These are phyloP conservation scores for Pammene aurita DNA, from an alignment of 2,888 invertebrate genomes.

Conservation along the genomic window DNA sequence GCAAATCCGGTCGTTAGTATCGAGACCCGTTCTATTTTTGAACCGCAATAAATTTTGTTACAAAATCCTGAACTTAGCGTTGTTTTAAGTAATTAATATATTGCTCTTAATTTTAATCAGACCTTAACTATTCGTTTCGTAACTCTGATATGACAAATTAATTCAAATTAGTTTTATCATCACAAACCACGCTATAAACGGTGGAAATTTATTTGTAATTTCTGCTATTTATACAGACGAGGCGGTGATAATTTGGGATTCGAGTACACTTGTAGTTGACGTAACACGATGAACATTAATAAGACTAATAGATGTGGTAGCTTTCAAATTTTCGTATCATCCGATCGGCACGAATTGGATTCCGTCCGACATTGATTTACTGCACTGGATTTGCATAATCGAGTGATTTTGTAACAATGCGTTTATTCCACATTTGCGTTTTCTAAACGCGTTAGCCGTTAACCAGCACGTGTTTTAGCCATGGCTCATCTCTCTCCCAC, in stretches of 20 bases:
- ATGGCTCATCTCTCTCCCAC: slow-evolving; percentile 61
- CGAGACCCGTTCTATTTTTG: slow-evolving; percentile 26
- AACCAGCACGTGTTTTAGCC: slow-evolving; percentile 48
- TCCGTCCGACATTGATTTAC: slow-evolving; percentile 44
- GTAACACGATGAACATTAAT: slow-evolving; percentile 42
- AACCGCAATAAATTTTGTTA: slow-evolving; percentile 18
- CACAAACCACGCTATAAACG: slow-evolving; percentile 28
- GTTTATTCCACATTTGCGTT: slow-evolving; percentile 34
- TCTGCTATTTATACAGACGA: slow-evolving; percentile 65
- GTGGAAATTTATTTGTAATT: slow-evolving; percentile 49
- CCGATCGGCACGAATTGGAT: slow-evolving; percentile 51
- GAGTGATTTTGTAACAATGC: slow-evolving; percentile 41
- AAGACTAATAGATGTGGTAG: slow-evolving; percentile 42
- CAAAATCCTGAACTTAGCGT: slow-evolving; percentile 2
- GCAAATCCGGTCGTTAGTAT: slow-evolving; percentile 8
- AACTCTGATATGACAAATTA: slow-evolving; percentile 34
- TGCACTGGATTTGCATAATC: slow-evolving; percentile 36
- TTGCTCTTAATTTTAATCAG: slow-evolving; percentile 29
- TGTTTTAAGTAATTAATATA: slow-evolving; percentile 15
- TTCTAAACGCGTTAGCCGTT: slow-evolving; percentile 15
- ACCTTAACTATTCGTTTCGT: slow-evolving; percentile 27
- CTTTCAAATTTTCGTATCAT: slow-evolving; percentile 51
- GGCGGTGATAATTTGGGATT: slow-evolving; percentile 59
- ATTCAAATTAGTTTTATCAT: slow-evolving; percentile 34
- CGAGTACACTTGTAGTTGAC: slow-evolving; percentile 44